phyloP scores from a whole-genome alignment of 2,888 invertebrate genomes.

The Philhelius pedissequus region DNA sequence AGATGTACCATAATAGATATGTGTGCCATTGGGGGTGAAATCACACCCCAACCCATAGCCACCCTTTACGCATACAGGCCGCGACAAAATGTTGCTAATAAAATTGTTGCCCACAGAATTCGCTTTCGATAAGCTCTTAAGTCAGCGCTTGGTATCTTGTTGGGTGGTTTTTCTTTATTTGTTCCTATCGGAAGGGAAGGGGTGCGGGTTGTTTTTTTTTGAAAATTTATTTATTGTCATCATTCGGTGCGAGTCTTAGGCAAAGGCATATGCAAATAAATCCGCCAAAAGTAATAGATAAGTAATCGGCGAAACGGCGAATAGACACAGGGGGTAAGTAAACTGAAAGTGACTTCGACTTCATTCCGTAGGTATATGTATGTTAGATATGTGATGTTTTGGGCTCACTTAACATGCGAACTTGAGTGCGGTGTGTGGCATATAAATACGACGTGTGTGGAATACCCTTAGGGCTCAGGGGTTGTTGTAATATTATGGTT shows the following conservation, averaged over 20 bases:
- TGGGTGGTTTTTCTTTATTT: conserved; percentile 19
- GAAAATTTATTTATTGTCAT: conserved; percentile 67
- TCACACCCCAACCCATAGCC: not conserved
- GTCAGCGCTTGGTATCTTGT: conserved; percentile 50
- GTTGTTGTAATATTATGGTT: conserved; percentile 41
- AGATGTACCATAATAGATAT: conserved; percentile 60
- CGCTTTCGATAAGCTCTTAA: conserved; percentile 65
- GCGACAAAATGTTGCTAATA: conserved; percentile 58
- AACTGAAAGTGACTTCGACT: not conserved
- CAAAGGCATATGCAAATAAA: conserved; percentile 67
- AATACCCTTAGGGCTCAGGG: conserved; percentile 34
- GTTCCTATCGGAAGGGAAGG: not conserved
- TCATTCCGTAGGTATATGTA: conserved; percentile 6
- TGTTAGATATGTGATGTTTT: not conserved
- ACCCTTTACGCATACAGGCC: not conserved
- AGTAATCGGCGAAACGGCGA: conserved; percentile 63
- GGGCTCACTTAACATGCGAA: conserved; percentile 48
- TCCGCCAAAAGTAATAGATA: conserved; percentile 69
- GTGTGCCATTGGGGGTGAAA: conserved; percentile 16
- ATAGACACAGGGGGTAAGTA: conserved; percentile 28
- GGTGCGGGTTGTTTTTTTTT: not conserved
- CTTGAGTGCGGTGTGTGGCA: conserved; percentile 44
- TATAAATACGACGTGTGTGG: conserved; percentile 45
- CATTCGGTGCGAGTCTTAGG: conserved; percentile 37
- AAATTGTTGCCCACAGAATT: conserved; percentile 64